Conservation (phyloP, 2,888 invertebrate genomes). For the Tanytarsus gracilentus region DNA sequence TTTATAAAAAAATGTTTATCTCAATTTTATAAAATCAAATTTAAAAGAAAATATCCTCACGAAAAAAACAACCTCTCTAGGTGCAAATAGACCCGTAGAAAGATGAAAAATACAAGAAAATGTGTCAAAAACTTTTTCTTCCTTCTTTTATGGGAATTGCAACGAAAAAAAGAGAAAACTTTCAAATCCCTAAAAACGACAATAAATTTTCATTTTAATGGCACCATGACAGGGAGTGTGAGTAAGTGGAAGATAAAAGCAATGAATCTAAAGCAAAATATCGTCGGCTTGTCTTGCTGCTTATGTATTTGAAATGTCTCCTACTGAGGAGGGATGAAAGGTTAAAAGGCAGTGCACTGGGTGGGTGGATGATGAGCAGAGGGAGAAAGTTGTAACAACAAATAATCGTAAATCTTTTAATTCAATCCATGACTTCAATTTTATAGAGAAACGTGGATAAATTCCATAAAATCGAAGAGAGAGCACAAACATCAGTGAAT, state of each 20-base stretch:
- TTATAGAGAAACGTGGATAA: background rate
- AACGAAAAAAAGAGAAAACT: background rate
- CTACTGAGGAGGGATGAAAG: background rate
- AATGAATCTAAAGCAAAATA: slow-evolving; percentile 24
- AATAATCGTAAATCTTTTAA: slow-evolving; percentile 28
- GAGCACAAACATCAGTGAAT: background rate
- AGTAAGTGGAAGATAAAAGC: slow-evolving; percentile 27
- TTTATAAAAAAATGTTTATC: no score
- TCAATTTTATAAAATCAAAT: no score
- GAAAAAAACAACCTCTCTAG: background rate
- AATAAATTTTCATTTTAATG: slow-evolving; percentile 29
- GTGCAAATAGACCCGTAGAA: no score
- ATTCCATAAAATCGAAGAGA: background rate
- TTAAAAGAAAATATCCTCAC: no score
- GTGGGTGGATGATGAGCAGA: background rate
- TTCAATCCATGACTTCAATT: slow-evolving; percentile 19
- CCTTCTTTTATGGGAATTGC: background rate
- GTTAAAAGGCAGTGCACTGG: background rate
- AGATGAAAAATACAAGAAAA: background rate
- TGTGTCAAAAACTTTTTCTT: background rate
- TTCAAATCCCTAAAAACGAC: slow-evolving; percentile 28
- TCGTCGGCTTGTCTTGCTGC: slow-evolving; percentile 6
- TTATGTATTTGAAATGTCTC: background rate
- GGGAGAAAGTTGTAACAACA: slow-evolving; percentile 17
- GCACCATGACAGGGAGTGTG: slow-evolving; percentile 21